Conservation (phyloP, 37 sponge, comb jelly and placozoan genomes). For the Beroe forskalii region DNA sequence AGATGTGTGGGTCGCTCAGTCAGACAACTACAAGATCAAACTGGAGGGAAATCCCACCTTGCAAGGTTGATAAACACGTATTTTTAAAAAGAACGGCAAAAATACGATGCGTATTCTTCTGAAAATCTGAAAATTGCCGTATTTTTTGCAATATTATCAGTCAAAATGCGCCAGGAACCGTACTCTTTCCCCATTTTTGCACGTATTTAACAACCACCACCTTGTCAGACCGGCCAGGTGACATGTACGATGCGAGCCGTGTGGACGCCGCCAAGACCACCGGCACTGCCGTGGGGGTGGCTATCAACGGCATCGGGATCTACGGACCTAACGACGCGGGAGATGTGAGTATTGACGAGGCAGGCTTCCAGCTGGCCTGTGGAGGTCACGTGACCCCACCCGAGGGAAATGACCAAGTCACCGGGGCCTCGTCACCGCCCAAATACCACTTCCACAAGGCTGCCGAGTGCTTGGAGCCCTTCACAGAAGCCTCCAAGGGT, state of each 20-base stretch:
- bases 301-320: constrained; percentile 7
- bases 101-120: too few species aligned
- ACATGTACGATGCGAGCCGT: constrained; percentile 42
- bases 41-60: constrained; percentile 38
- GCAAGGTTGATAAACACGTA: too few species aligned
- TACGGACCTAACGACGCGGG: constrained; percentile 53
- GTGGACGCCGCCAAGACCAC: constrained; percentile 16
- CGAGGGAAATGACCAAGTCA: neutral
- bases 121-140: too few species aligned
- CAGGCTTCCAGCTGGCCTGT: constrained; percentile 50
- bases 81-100: too few species aligned
- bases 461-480: constrained; percentile 14
- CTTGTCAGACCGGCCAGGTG: constrained; percentile 11
- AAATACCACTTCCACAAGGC: constrained; percentile 63
- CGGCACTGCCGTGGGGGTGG: constrained; percentile 12
- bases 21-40: constrained; percentile 38
- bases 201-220: too few species aligned
- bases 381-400: constrained; percentile 63
- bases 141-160: too few species aligned
- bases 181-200: too few species aligned
- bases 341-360: constrained; percentile 61
- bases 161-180: too few species aligned
- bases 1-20: constrained; percentile 49
- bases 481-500: constrained; percentile 50
- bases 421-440: constrained; percentile 14